Base-by-base conservation (phyloP, 1,140 invertebrate genomes). In the Trichonephila clavata region DNA sequence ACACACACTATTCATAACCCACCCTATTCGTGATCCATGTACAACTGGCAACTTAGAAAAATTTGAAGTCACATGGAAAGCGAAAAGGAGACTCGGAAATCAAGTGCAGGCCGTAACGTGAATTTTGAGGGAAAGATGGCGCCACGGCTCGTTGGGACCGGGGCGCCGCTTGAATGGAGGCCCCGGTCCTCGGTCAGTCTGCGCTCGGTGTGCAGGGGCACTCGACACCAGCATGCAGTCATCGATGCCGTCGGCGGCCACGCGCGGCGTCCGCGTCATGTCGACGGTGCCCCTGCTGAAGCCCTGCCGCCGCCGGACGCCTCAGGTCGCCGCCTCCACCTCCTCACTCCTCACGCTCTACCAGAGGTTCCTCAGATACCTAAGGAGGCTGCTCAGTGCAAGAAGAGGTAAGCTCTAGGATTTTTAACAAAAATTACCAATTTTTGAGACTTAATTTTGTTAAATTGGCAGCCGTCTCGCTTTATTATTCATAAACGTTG, bases 191-290 rank as follows among this genome's bases (percentile, higher is more conserved):
- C 14, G n/a, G 50, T 2, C n/a, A 3, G n/a, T 10, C 3, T n/a
- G 7, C 18, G n/a, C 10, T 27, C 71, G 32, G 71, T 39, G 16
- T 16, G 18, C 24, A 24, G 32, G 16, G 71, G 27, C 24, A 27
- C 71, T 24, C 14, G 24, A 10, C 27, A 32, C 32, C 27, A 39
- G 27, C 27, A 77, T 77, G 71, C 71, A 77, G 71, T 77, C 71
- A 14, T 77, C 71, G 6, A 77, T 77, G 71, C 71, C 71, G 27
- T 32, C 71, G 27, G 71, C 71, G 27, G 71, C 71, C 32, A 77
- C 71, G 71, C 71, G 71, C 6, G 71, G 71, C 71, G 71, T 77
- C 71, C 71, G 71, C 71, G 71, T 77, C 71, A 77, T 77, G 71
- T 77, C 71, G 27, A 77, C 71, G 14, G 71, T 77, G 71, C 71